Evolutionary conservation across 2,113 vertebrate species (phyloP), one percentile per base, ranked within the genome.

Genomic region (Balaenoptera acutorostrata): DNA sequence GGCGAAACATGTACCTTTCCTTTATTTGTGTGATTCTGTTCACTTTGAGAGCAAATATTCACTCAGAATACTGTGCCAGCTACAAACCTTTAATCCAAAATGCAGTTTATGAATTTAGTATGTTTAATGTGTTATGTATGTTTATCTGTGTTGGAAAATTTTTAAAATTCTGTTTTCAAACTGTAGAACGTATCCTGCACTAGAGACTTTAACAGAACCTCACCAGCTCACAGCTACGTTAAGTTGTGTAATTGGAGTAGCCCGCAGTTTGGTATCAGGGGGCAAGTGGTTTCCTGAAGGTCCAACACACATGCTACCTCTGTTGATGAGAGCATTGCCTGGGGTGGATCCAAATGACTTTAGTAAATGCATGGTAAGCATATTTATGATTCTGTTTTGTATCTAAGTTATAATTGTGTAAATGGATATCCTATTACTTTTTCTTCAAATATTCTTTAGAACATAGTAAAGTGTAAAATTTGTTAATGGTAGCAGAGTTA

Each of bases 291-390:
- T 99, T 98, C 99, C 99, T 84, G 99, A 99, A 98, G 99, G 99
- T 69, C 99, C 99, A 64, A 99, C 99, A 57, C 99, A 99, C 97
- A 99, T 99, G 99, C 98, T 99, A 96, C 99, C 99, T 98, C 99
- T 99, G 8, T 98, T 99, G 97, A 99, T 99, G 99, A 99, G 99
- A 98, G 99, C 99, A 0, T 98, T 99, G 97, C 99, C 99, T 63
- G 99, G 99, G 13, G 99, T 99, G 82, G 99, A 99, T 98, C 99
- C 99, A 55, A 99, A 99, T 89, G 99, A 99, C 98, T 99, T 99
- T 98, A 99, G 99, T 99, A 99, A 99, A 98, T 99, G 99, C 98
- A 99, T 99, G 99, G 99, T 99, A 97, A 97, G 99, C 98, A 63
- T 39, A 17, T 52, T n/a, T 69, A 41, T 44, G 17, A 12, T 1